Evolutionary conservation across 2,888 invertebrate genomes (phyloP).

Genomic region (Aricia artaxerxes): DNA sequence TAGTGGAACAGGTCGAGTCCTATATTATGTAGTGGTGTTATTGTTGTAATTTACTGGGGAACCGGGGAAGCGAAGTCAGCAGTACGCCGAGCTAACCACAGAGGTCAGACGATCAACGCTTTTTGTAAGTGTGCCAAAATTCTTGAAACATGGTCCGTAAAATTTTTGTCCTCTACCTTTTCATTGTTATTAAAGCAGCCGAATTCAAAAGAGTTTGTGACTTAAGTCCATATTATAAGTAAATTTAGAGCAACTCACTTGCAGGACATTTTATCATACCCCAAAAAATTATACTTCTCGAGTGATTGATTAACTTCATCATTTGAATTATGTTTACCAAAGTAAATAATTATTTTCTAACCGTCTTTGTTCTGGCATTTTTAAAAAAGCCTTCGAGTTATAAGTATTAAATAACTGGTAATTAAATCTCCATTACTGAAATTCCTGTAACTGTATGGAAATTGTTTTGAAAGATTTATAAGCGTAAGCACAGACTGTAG

Average conservation of each 20-base stretch:
- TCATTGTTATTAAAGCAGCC: neutral
- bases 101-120: neutral
- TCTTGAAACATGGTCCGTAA: neutral
- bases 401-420: neutral
- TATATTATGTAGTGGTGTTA: neutral
- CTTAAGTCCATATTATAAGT: neutral
- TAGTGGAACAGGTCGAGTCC: neutral
- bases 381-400: neutral
- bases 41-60: neutral
- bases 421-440: neutral
- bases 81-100: neutral
- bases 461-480: conserved; percentile 24
- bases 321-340: neutral
- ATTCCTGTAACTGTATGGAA: conserved; percentile 22
- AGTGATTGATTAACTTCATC: neutral
- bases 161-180: neutral
- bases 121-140: conserved; percentile 38
- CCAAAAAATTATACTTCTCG: neutral
- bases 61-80: neutral
- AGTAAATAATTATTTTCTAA: neutral
- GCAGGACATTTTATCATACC: neutral
- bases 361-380: neutral
- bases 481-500: conserved; percentile 1
- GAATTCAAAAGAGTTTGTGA: too few relatives aligned
- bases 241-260: neutral